phyloP scores from a whole-genome alignment of 1,140 invertebrate species.

The Vollenhovia emeryi region DNA sequence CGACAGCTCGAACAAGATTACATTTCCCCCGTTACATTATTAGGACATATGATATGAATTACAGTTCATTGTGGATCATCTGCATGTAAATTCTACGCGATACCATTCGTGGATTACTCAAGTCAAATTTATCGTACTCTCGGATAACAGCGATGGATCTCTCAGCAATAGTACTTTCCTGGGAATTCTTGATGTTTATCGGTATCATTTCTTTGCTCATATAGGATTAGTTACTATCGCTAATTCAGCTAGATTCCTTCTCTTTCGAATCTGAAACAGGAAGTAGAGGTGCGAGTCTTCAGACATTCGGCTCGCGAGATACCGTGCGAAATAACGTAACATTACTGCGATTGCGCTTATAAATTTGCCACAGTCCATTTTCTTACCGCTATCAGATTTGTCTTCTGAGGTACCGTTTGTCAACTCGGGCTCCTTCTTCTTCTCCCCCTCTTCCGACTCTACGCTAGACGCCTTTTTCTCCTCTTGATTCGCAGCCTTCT shows the following conservation, averaged over 20 bases:
- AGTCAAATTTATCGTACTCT: constrained; percentile 8
- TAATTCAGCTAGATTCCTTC: constrained; percentile 85
- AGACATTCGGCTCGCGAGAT: constrained; percentile 4
- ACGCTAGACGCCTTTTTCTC: constrained; percentile 86
- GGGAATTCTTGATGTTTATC: constrained; percentile 64
- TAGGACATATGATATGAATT: constrained; percentile 9
- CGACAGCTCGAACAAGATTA: neutral
- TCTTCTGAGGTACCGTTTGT: constrained; percentile 86
- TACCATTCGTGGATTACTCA: constrained; percentile 26
- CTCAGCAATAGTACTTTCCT: constrained; percentile 59
- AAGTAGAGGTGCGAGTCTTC: neutral
- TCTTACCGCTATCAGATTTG: constrained; percentile 84
- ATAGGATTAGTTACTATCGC: constrained; percentile 60
- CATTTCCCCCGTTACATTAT: neutral
- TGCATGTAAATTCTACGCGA: constrained; percentile 56
- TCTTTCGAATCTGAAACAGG: constrained; percentile 84
- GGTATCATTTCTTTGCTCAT: constrained; percentile 53
- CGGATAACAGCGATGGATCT: constrained; percentile 61
- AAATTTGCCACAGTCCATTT: constrained; percentile 6
- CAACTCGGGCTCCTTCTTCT: constrained; percentile 85
- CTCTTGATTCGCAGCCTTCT: constrained; percentile 89
- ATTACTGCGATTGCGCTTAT: neutral
- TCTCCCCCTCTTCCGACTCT: constrained; percentile 86
- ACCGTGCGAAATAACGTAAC: neutral
- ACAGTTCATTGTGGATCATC: constrained; percentile 43